Evolutionary conservation across 2,888 invertebrate genomes (phyloP).

Genomic region (Eupithecia tripunctaria): DNA sequence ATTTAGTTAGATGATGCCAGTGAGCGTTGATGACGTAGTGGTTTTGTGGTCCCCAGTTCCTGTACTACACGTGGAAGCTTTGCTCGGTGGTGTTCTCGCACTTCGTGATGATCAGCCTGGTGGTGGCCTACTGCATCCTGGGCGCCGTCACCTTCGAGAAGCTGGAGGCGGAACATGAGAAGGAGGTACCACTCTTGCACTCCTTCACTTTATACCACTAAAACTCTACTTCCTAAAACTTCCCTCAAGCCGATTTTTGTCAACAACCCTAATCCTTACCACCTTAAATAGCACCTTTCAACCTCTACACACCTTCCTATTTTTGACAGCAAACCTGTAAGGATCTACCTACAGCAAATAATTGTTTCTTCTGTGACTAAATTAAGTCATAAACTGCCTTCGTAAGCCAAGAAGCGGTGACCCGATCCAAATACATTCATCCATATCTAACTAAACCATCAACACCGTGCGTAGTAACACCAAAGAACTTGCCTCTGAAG

Average conservation of each 20-base stretch:
- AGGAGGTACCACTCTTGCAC: conserved; percentile 79
- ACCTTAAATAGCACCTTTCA: neutral
- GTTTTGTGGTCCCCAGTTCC: conserved; percentile 66
- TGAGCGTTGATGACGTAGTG: neutral
- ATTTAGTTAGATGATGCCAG: neutral
- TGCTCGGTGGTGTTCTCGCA: conserved; percentile 94
- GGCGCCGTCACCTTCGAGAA: conserved; percentile 94
- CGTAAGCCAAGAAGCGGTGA: too few relatives aligned
- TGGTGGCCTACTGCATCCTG: conserved; percentile 94
- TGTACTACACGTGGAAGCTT: conserved; percentile 90
- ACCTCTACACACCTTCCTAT: neutral
- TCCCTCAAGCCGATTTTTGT: too few relatives aligned
- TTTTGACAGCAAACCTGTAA: neutral
- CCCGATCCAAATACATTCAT: too few relatives aligned
- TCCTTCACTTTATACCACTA: neutral
- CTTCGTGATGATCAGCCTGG: conserved; percentile 93
- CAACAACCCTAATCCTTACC: neutral
- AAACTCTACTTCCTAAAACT: neutral
- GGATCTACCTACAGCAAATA: neutral
- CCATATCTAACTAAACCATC: too few relatives aligned
- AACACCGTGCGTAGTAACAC: too few relatives aligned
- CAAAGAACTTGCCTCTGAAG: too few relatives aligned
- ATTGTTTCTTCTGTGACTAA: too few relatives aligned
- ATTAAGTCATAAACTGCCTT: too few relatives aligned
- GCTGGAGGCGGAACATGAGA: conserved; percentile 90